These are phyloP conservation scores for Muntiacus muntjak DNA, from an alignment of 2,113 vertebrate species.

Conservation along the genomic window DNA sequence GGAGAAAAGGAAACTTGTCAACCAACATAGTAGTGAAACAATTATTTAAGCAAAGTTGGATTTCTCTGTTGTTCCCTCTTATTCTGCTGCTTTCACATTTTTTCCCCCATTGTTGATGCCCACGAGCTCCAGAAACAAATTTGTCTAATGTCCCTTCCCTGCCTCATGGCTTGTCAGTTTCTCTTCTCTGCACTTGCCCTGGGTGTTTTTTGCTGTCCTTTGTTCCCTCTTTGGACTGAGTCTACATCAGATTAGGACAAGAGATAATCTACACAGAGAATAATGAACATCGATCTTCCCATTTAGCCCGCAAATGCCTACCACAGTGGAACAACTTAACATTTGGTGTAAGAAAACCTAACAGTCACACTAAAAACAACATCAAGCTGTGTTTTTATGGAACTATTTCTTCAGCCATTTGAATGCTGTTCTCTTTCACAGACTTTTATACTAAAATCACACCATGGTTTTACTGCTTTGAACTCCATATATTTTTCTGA, in stretches of 20 bases:
- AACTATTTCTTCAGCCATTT: neutral
- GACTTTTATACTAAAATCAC: neutral
- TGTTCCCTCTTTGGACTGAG: neutral
- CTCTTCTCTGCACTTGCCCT: neutral
- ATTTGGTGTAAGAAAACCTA: neutral
- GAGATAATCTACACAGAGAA: neutral
- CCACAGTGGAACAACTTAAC: neutral
- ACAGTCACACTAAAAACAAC: neutral
- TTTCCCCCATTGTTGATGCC: neutral
- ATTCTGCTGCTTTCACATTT: neutral
- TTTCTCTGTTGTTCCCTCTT: neutral
- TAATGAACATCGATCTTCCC: slow-evolving; percentile 42
- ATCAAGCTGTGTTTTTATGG: neutral
- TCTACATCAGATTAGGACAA: neutral
- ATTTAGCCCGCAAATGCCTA: neutral
- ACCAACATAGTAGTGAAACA: neutral
- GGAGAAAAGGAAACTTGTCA: neutral
- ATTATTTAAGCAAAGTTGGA: neutral
- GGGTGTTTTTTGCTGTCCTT: neutral
- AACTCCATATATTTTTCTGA: neutral
- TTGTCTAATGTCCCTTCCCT: neutral
- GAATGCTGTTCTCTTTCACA: neutral
- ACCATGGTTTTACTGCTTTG: neutral
- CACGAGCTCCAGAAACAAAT: neutral
- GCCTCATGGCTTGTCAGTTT: neutral